Base-by-base conservation (phyloP, 2,797 vertebrate genomes). In the Nyctalus aviator region DNA sequence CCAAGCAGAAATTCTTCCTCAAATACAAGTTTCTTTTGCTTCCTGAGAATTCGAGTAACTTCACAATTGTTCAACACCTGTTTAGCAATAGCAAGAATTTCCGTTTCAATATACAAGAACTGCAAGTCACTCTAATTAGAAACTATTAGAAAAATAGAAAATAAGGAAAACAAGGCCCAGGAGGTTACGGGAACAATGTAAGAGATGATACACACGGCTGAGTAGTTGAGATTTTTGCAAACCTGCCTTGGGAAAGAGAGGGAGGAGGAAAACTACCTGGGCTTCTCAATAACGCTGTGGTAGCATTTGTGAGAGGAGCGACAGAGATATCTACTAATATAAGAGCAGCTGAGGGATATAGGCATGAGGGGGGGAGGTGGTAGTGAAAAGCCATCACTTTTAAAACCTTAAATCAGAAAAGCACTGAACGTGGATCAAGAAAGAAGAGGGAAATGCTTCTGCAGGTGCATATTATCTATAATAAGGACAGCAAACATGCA, bases 51-150 rank as follows among this genome's bases (percentile, higher is more conserved):
- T 78, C 23, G 1, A 84, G 32, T 41, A 76, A 87, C n/a, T 82
- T 91, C 55, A 66, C 15, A 68, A 23, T 76, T 94, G 48, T 35
- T 88, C 64, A 72, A 78, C 37, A 30, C 83, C 73, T 68, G 21
- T n/a, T 78, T 30, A 35, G 71, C 21, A 73, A 77, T 4, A 75
- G 32, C 69, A 88, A 71, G 30, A 88, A 90, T 81, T 87, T 84
- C 87, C 20, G 46, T 78, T 76, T 90, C 44, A 78, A 66, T 18
- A 88, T 9, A 82, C 6, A 69, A 48, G 55, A 79, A 18, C 57
- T 71, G 6, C 50, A 68, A 93, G 50, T 90, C 71, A 79, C 41
- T 66, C 50, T 92, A 75, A 85, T 83, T 75, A 88, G 57, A 90
- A 30, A 71, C 41, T n/a, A 53, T 15, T 20, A 83, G 66, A 83